Evolutionary conservation across 1,140 invertebrate species (phyloP).

Genomic region (Meloidogyne floridensis): DNA sequence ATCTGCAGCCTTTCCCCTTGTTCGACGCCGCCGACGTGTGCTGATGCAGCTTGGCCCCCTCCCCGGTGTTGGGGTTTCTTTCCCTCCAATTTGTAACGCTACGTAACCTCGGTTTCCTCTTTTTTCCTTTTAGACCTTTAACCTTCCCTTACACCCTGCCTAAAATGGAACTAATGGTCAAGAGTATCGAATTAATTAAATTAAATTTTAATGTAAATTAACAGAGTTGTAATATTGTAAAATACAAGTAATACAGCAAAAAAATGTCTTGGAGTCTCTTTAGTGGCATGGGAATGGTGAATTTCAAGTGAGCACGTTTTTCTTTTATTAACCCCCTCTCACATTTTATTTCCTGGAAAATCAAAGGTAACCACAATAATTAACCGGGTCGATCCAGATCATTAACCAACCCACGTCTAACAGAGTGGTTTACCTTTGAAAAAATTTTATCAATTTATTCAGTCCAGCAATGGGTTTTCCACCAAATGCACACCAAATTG

Average conservation of each 20-base stretch:
- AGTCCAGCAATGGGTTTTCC: conserved; percentile 24
- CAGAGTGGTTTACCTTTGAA: not conserved
- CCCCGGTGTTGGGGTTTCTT: not conserved
- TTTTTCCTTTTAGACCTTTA: not conserved
- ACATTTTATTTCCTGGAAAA: no score
- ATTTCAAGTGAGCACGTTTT: not conserved
- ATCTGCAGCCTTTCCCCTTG: not conserved
- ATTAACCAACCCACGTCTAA: not conserved
- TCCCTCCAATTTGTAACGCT: not conserved
- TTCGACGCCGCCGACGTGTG: not conserved
- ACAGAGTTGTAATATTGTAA: not conserved
- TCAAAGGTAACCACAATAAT: no score
- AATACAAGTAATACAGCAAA: not conserved
- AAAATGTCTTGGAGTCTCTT: conserved; percentile 3
- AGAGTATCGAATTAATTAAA: not conserved
- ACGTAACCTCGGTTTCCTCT: no score
- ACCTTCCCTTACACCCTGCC: not conserved
- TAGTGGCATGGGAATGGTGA: conserved; percentile 4
- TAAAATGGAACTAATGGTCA: not conserved
- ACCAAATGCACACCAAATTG: conserved; percentile 27
- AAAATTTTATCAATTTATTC: not conserved
- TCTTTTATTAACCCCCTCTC: not conserved
- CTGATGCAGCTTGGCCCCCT: not conserved
- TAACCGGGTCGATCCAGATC: no score
- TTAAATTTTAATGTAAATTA: not conserved